Base-by-base conservation (phyloP, 1,140 invertebrate genomes). In the Zaprionus capensis region DNA sequence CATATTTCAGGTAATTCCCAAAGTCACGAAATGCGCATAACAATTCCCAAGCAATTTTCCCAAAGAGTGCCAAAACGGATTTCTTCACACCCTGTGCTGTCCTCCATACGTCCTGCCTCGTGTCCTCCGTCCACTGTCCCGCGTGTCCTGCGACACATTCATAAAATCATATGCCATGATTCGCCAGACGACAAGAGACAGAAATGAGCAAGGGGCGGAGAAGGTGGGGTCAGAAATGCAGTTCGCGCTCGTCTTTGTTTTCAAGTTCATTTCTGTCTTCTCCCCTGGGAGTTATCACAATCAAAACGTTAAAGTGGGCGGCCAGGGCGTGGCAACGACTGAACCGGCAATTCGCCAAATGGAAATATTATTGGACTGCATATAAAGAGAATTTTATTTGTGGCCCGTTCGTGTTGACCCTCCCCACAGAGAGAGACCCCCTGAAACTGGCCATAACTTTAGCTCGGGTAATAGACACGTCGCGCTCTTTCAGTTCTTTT, bases 321-420 rank as follows among this genome's bases (percentile, higher is more conserved):
- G 11, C 46, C 20, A 20, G 34, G 75, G 56, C 59, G 51, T 76
- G 69, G 72, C 58, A 58, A 17, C 51, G 65, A 59, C 61, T 66
- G 31, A 15, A 57, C 41, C 61, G 59, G 78, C 84, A 81, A 90
- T 88, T 85, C 78, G 85, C 69, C 76, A 88, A 90, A 88, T 88
- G 85, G 85, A 88, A 88, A 90, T 88, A 88, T 88, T 88, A 88
- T 88, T 84, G 84, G 78, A 71, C 75, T 90, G 72, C 76, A 85
- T 88, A 88, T 88, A 88, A 88, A 81, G 66, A 66, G 69, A 88
- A 81, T 90, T 90, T 88, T 88, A 84, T 88, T 71, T 63, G 70
- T 67, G 49, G 44, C 38, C 11, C 69, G 49, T 66, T 76, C 68
- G 69, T 63, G 68, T 59, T 62, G 17, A 14, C 11, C 9, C 9